phyloP scores from a whole-genome alignment of 2,113 vertebrate species.

The Neopipo cinnamomea region DNA sequence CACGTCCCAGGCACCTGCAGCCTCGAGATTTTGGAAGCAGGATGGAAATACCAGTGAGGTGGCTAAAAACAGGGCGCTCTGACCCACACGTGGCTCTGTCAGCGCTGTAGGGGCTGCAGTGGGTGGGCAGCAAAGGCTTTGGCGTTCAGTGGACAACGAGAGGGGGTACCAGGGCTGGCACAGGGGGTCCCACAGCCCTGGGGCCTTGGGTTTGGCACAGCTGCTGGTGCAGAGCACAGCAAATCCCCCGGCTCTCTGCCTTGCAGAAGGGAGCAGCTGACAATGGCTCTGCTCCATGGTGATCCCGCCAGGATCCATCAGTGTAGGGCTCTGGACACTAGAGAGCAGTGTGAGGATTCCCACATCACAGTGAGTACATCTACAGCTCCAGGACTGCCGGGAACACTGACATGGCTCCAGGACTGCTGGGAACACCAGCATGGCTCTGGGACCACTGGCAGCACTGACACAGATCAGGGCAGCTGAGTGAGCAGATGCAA shows the following conservation, averaged over 20 bases:
- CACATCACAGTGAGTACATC: fast-evolving
- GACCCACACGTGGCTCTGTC: fast-evolving
- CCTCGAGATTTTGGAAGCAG: fast-evolving
- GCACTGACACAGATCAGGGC: neutral
- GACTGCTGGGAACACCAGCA: too few relatives aligned
- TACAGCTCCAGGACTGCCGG: fast-evolving
- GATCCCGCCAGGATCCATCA: neutral
- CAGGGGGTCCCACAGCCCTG: fast-evolving
- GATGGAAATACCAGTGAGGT: fast-evolving
- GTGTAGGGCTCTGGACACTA: neutral
- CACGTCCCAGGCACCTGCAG: neutral
- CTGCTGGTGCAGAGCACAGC: neutral
- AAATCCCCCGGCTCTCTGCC: neutral
- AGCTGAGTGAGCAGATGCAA: fast-evolving
- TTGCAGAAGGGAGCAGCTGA: neutral
- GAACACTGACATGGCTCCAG: fast-evolving
- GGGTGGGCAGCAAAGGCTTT: fast-evolving
- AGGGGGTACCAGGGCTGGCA: fast-evolving
- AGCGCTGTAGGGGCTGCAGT: fast-evolving
- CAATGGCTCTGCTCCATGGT: fast-evolving
- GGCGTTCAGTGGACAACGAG: fast-evolving
- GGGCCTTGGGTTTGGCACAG: neutral
- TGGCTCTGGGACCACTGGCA: fast-evolving
- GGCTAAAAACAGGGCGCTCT: neutral
- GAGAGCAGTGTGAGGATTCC: neutral